Conservation (phyloP, 2,888 invertebrate genomes). For the Epinotia bilunana region DNA sequence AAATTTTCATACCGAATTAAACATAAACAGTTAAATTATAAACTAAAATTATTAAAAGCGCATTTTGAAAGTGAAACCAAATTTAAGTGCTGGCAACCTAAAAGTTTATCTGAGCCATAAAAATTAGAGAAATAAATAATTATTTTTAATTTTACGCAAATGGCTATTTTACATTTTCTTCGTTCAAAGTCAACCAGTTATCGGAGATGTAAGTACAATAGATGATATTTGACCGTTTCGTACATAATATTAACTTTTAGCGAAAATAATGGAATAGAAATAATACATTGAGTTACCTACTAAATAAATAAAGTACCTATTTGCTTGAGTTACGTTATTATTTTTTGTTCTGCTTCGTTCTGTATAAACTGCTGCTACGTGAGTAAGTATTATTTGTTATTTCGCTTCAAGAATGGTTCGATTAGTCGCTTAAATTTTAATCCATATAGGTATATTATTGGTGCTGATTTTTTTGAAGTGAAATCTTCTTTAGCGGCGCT, state of each 20-base stretch:
- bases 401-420: neutral
- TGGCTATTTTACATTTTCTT: constrained; percentile 5
- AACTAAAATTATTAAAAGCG: neutral
- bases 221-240: neutral
- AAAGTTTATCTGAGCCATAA: constrained; percentile 15
- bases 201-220: neutral
- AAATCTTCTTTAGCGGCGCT: too few relatives aligned
- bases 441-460: neutral
- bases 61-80: neutral
- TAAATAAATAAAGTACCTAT: too few relatives aligned
- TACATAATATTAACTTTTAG: neutral
- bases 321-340: neutral
- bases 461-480: neutral
- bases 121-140: constrained; percentile 1
- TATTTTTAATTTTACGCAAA: constrained; percentile 6
- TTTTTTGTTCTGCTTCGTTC: too few relatives aligned
- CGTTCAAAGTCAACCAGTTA: constrained; percentile 8
- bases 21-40: neutral
- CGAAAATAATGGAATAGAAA: neutral
- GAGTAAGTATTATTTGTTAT: neutral
- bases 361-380: neutral
- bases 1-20: neutral
- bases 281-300: neutral
- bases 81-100: constrained; percentile 16
- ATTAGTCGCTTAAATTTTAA: neutral